Percentiles rank a stretch among this genome's conserved stretches.
Conservation (phyloP, 2,888 invertebrate species). For the Pecten maximus region DNA sequence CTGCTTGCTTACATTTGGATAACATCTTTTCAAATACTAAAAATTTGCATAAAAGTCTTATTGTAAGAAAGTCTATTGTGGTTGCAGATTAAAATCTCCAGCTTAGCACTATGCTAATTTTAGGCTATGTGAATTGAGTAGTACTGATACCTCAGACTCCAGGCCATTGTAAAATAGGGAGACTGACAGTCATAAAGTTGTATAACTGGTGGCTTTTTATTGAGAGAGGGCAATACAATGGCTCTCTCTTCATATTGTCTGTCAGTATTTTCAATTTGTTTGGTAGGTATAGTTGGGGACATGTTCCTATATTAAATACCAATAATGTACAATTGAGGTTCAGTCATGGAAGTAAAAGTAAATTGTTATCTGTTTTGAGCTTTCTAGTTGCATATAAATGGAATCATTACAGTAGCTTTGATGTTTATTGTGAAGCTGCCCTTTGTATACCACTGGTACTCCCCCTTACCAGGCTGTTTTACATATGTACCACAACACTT, state of each 20-base stretch:
- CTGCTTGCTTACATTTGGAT: background rate
- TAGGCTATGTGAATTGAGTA: background rate
- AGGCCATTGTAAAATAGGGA: background rate
- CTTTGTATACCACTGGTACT: background rate
- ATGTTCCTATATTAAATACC: background rate
- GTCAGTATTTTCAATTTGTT: background rate
- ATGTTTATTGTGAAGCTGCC: background rate
- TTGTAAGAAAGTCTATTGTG: background rate
- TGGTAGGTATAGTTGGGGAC: background rate
- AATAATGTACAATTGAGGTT: background rate
- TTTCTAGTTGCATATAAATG: conserved; percentile 9
- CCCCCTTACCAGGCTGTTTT: background rate
- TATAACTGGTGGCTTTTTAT: background rate
- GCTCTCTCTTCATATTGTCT: background rate
- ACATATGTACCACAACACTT: background rate
- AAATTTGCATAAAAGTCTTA: background rate
- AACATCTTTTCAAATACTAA: background rate
- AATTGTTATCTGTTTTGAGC: background rate
- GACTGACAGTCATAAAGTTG: background rate
- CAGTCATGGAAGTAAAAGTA: background rate
- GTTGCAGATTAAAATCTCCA: background rate
- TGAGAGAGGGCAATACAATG: background rate
- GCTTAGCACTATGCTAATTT: background rate
- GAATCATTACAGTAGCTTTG: conserved; percentile 10
- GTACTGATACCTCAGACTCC: background rate